Percentiles rank a stretch among this genome's conserved stretches.
Conservation (phyloP, 2,888 invertebrate species). For the Agonopterix subpropinquella region DNA sequence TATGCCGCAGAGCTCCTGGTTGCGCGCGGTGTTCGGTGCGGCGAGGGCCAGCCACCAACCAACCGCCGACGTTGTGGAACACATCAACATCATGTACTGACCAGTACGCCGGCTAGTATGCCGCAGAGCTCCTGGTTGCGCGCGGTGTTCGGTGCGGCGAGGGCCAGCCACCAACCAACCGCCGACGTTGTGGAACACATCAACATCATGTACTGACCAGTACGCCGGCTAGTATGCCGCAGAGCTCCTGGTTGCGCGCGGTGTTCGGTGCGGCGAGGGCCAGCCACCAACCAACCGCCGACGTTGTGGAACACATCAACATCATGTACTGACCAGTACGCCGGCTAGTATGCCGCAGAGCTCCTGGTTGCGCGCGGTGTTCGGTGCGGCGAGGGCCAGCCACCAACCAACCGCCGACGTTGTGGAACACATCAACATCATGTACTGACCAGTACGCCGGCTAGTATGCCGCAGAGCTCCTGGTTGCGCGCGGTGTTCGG, state of each 20-base stretch:
- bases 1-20: constrained; percentile 96
- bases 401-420: no score
- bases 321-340: constrained; percentile 77
- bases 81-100: constrained; percentile 46
- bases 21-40: constrained; percentile 84
- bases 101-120: constrained; percentile 91
- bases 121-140: constrained; percentile 95
- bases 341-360: constrained; percentile 97
- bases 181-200: no score
- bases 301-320: no score
- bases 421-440: no score
- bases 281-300: no score
- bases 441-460: constrained; percentile 85
- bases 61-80: no score
- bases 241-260: constrained; percentile 89
- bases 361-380: constrained; percentile 90
- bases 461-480: constrained; percentile 96
- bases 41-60: constrained; percentile 86
- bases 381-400: constrained; percentile 83
- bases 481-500: constrained; percentile 87
- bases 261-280: constrained; percentile 87
- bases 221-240: constrained; percentile 94
- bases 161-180: no score
- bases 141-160: constrained; percentile 86
- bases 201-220: constrained; percentile 75